Evolutionary conservation across 2,113 vertebrate genomes (phyloP).

Genomic region (Grus americana): DNA sequence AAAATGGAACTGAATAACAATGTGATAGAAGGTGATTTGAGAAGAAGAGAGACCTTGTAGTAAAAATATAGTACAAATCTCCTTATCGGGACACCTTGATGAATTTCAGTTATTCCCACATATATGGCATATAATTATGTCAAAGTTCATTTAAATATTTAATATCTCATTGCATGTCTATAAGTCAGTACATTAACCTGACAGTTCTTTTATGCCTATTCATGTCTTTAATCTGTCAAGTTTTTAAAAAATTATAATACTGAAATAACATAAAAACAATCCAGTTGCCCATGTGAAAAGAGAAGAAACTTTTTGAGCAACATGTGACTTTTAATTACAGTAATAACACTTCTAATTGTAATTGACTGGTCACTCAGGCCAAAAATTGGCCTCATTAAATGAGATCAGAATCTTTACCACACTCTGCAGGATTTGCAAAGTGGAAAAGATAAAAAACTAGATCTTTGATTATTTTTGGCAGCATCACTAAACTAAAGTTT

Average conservation of each 20-base stretch:
- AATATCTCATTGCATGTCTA: neutral
- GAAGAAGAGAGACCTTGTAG: neutral
- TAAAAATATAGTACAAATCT: neutral
- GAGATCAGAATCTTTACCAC: neutral
- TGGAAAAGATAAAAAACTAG: neutral
- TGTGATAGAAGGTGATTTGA: neutral
- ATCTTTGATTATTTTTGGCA: neutral
- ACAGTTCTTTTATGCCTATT: neutral
- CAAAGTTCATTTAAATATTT: neutral
- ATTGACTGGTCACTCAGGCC: neutral
- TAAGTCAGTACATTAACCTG: neutral
- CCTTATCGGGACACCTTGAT: neutral
- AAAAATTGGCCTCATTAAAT: neutral
- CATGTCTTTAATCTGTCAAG: neutral
- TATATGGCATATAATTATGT: neutral
- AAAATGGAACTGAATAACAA: neutral
- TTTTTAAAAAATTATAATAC: neutral
- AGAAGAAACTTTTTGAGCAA: neutral
- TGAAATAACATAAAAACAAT: neutral
- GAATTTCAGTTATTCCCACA: neutral
- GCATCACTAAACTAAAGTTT: neutral
- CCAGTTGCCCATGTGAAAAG: neutral
- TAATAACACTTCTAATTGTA: neutral
- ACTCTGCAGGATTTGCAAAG: neutral
- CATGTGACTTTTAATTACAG: neutral